A percentile compares a stretch with the other conserved stretches of the same genome.
Conservation (phyloP, 1,140 invertebrate species). For the Drosophila rufa region DNA sequence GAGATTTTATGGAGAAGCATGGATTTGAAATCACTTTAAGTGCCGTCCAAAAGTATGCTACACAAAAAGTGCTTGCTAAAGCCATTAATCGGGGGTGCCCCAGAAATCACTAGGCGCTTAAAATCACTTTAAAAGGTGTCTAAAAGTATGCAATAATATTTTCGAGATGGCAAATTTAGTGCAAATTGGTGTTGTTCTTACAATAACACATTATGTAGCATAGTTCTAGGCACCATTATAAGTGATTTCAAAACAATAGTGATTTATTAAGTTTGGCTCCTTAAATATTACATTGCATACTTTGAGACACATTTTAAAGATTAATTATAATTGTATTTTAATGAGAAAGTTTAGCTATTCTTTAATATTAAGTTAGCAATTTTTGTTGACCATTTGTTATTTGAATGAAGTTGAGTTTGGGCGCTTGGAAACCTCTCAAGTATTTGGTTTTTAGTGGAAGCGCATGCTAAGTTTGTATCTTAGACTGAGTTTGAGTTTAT, state of each 20-base stretch:
- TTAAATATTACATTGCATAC: background rate
- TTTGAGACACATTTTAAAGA: background rate
- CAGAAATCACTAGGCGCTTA: too few relatives aligned
- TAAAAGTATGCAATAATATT: too few relatives aligned
- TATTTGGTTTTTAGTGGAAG: conserved; percentile 55
- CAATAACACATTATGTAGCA: too few relatives aligned
- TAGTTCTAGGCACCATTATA: too few relatives aligned
- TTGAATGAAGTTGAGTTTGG: conserved; percentile 13
- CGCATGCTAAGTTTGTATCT: conserved; percentile 58
- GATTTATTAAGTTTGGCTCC: too few relatives aligned
- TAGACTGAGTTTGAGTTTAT: conserved; percentile 11
- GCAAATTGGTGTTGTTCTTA: too few relatives aligned
- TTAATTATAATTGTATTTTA: background rate
- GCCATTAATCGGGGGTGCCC: too few relatives aligned
- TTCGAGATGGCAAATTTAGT: too few relatives aligned
- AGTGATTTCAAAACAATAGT: too few relatives aligned
- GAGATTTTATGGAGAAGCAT: background rate
- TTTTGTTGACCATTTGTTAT: conserved; percentile 11
- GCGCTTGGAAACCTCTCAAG: conserved; percentile 21
- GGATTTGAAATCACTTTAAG: background rate
- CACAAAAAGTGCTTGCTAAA: too few relatives aligned
- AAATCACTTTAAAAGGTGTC: too few relatives aligned
- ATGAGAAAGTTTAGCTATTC: background rate
- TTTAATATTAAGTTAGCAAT: background rate
- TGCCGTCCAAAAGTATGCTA: too few relatives aligned